Conservation (phyloP, 2,797 vertebrate species). For the Psittacula echo region DNA sequence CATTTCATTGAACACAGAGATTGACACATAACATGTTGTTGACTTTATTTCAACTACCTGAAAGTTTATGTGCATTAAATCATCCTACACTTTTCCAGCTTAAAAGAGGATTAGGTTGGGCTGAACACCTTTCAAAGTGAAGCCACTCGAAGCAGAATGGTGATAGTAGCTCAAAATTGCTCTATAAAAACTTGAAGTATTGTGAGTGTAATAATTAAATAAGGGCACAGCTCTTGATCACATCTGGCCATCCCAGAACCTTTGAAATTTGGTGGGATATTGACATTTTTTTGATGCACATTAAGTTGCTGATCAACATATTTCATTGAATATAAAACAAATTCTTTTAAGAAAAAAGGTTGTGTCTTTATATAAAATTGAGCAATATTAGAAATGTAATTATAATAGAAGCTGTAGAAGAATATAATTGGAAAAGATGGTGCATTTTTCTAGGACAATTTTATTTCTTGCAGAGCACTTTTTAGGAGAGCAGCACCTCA, state of each 20-base stretch:
- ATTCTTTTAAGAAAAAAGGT: background rate
- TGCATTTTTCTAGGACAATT: background rate
- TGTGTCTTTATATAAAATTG: background rate
- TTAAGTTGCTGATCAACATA: background rate
- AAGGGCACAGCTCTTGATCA: background rate
- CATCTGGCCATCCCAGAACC: background rate
- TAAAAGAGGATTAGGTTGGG: background rate
- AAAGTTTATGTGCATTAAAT: background rate
- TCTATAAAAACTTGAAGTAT: background rate
- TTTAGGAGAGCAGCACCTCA: background rate
- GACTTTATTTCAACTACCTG: background rate
- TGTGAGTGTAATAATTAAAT: background rate
- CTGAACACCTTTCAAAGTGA: background rate
- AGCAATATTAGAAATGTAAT: background rate
- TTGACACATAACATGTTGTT: fast-evolving
- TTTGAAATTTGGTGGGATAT: background rate
- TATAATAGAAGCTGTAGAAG: background rate
- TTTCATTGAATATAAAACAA: background rate
- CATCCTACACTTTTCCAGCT: background rate
- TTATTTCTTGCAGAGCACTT: background rate
- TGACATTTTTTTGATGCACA: background rate
- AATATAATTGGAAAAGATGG: background rate
- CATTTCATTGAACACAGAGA: background rate
- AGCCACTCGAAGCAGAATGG: background rate
- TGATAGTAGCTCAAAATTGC: background rate